Base-by-base conservation (phyloP, 2,888 invertebrate species). In the Creontiades dilutus region DNA sequence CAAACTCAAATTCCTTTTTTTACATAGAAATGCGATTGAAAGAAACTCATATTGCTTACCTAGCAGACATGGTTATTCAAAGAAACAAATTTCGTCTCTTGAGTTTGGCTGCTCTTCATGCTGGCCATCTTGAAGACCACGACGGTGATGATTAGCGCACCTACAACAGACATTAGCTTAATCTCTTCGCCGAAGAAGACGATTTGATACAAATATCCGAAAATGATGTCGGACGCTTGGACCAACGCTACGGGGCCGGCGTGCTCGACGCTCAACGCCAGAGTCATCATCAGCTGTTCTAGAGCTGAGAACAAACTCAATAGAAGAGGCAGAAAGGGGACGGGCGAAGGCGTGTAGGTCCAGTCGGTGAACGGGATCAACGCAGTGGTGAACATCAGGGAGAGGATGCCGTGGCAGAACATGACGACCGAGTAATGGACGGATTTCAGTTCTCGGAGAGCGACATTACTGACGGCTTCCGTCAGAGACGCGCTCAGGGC, bases 161-260 rank as follows among this genome's bases (percentile, higher is more conserved):
- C 91, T 19, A 91, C 7, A 19, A 89, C 48, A 23, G 90, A 90
- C 9, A 82, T 13, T 9, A 48, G 23, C n/a, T 85, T 48, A 12
- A 91, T 47, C 16, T 80, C 55, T 46, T 90, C 90, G 13, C 86
- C 87, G 80, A 88, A 91, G 75, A 89, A 91, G n/a, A 91, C 19
- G 23, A 91, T 75, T 78, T 91, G 89, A 19, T 82, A 90, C 9
- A 86, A 27, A 80, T 90, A 91, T 28, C 89, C 90, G 52, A 90
- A 91, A 78, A 91, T 57, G 9, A 91, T 90, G 78, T 91, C 91
- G 3, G 90, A 82, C 12, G 90, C 91, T 78, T 91, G 91, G 13
- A 89, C 55, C 11, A 91, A 57, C 23, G 90, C 75, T 9, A 91
- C 91, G 7, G 89, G 88, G 19, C 91, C 91, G 48, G 91, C 91